Conservation (phyloP, 1,140 invertebrate species). For the Ceratina calcarata region DNA sequence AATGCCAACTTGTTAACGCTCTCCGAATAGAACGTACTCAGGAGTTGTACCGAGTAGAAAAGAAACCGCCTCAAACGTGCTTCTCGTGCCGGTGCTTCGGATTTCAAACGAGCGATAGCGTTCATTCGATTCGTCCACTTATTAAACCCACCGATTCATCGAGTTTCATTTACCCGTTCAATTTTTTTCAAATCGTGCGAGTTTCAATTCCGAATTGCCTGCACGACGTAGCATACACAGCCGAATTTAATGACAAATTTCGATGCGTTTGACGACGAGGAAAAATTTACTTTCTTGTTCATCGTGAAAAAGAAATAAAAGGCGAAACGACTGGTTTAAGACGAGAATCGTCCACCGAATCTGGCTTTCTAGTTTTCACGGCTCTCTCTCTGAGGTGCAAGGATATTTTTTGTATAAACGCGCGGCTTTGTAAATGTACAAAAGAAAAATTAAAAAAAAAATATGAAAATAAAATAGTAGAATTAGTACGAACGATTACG, state of each 20-base stretch:
- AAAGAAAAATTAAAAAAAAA: conserved; percentile 21
- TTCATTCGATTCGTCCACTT: neutral
- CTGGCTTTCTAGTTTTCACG: conserved; percentile 58
- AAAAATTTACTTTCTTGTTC: neutral
- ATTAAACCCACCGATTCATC: neutral
- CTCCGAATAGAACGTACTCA: conserved; percentile 7
- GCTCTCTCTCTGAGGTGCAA: neutral
- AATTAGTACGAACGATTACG: conserved; percentile 5
- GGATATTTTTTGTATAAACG: too few species aligned
- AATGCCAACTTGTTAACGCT: neutral
- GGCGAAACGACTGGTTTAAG: neutral
- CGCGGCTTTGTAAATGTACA: conserved; percentile 46
- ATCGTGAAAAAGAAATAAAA: neutral
- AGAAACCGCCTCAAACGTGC: neutral
- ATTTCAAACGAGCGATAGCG: neutral
- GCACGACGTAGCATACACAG: neutral
- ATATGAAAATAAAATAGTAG: neutral
- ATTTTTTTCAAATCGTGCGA: neutral
- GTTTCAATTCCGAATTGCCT: neutral
- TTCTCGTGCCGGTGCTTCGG: conserved; percentile 3
- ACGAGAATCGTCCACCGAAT: neutral
- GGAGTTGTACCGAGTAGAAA: conserved; percentile 18
- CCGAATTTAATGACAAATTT: neutral
- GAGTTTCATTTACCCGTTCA: neutral
- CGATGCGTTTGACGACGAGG: neutral